These are phyloP conservation scores for Turdus rufiventris DNA, from an alignment of 2,113 vertebrate genomes.

Conservation along the genomic window DNA sequence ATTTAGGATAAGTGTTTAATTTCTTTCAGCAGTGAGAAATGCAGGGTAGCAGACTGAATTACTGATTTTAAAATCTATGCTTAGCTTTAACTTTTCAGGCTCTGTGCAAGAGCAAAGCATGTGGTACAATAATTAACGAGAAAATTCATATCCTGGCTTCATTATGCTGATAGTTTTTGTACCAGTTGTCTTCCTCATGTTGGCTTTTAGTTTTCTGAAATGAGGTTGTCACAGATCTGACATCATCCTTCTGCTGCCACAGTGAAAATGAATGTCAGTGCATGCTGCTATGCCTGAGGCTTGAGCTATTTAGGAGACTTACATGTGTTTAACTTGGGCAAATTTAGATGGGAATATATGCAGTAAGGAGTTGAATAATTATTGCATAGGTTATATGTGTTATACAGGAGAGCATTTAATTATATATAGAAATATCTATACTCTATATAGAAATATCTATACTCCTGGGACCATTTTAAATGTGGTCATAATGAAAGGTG, in stretches of 20 bases:
- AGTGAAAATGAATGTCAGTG: neutral
- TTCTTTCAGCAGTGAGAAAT: neutral
- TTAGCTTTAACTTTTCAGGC: neutral
- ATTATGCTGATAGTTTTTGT: neutral
- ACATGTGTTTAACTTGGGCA: neutral
- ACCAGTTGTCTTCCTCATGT: neutral
- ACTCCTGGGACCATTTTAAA: neutral
- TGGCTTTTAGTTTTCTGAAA: neutral
- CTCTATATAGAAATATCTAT: neutral
- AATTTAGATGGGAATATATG: neutral
- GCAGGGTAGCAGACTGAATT: neutral
- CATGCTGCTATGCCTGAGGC: neutral
- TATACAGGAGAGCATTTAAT: neutral
- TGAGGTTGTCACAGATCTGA: neutral
- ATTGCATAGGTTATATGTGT: neutral
- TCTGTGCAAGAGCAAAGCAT: neutral
- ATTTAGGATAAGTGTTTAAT: neutral
- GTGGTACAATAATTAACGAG: neutral
- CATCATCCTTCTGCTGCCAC: neutral
- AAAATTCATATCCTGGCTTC: neutral
- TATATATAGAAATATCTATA: neutral
- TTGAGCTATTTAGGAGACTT: neutral
- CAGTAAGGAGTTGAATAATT: neutral
- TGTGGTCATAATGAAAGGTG: neutral
- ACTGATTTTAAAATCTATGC: neutral